Base-by-base conservation (phyloP, 2,797 vertebrate species). In the Zenarchopterus dispar region DNA sequence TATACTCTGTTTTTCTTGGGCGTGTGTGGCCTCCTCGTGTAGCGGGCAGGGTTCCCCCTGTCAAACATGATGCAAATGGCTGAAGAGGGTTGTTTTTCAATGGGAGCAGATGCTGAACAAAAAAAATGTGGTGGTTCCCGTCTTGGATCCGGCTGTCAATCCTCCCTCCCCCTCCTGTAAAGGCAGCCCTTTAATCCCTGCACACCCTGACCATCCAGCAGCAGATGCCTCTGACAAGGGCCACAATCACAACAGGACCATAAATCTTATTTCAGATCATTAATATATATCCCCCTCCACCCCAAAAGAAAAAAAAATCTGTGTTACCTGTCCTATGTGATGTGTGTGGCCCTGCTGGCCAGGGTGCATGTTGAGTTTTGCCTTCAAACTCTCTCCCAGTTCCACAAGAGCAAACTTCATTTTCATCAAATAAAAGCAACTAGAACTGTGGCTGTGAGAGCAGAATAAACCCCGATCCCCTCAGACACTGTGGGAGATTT, bases 71-170 rank as follows among this genome's bases (percentile, higher is more conserved):
- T 78, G 80, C 70, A 79, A 84, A 87, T 83, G 79, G 60, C 49
- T 73, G 81, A 54, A 65, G 72, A 75, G 82, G 74, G 68, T 69
- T 60, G 70, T 81, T 87, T 77, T 87, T 82, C 47, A 93, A 75
- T 86, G 87, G 78, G 84, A 92, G 77, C 93, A 94, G 92, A 93
- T 93, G 92, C 85, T 82, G 72, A 83, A 85, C 85, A 76, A 85
- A 89, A 39, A n/a, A 56, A 33, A 86, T 88, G 86, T 88, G 84
- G 77, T 84, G 86, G 46, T 88, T 77, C 75, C 82, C 84, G 71
- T 83, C 84, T 73, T 70, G 56, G 63, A 70, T 68, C 67, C 62
- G 55, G 18, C 56, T 59, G 78, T 67, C 84, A 81, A 67, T 80
- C 84, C 78, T 73, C 79, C 85, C 80, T 67, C 77, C 78, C 67